These are phyloP conservation scores for Corapipo altera DNA, from an alignment of 2,113 vertebrate genomes.

Conservation along the genomic window DNA sequence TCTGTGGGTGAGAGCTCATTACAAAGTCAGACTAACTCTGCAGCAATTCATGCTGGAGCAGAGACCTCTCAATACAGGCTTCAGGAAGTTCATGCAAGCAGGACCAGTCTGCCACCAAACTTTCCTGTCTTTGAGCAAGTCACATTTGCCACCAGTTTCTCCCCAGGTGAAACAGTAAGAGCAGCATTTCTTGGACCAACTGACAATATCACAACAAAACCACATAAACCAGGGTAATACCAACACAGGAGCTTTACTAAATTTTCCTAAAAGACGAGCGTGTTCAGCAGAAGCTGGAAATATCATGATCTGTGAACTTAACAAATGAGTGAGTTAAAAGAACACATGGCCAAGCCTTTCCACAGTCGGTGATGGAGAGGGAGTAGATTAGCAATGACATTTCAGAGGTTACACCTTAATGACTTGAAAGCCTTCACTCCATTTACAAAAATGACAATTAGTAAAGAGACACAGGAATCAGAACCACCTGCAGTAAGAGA, in stretches of 20 bases:
- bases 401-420: fast-evolving
- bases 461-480: background rate
- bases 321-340: background rate
- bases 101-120: background rate
- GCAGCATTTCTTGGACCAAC: background rate
- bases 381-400: background rate
- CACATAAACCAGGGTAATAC: no score
- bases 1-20: background rate
- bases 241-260: background rate
- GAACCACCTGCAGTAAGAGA: background rate
- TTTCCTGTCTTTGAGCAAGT: background rate
- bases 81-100: background rate
- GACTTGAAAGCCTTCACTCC: background rate
- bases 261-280: background rate
- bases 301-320: background rate
- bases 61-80: background rate
- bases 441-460: background rate
- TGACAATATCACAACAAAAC: background rate
- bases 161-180: fast-evolving
- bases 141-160: background rate
- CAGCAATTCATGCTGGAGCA: background rate
- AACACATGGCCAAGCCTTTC: background rate
- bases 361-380: background rate
- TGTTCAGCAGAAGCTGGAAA: background rate
- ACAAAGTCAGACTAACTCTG: background rate